These are phyloP conservation scores for Bovichtus diacanthus DNA, from an alignment of 2,797 vertebrate genomes.

Conservation along the genomic window DNA sequence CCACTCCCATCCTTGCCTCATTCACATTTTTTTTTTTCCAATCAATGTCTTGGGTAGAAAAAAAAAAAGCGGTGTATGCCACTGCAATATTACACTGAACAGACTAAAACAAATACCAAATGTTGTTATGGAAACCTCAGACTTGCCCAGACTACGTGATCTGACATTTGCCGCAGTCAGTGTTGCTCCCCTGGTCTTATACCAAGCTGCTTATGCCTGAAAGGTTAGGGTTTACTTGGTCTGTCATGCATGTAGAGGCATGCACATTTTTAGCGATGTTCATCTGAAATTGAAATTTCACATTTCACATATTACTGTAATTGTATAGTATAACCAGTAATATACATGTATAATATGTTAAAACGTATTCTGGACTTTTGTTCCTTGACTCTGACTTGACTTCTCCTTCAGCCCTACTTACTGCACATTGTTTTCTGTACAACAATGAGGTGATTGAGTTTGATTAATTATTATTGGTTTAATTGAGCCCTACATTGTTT, in stretches of 20 bases:
- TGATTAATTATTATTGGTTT: background rate
- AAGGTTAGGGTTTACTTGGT: slow-evolving; percentile 2
- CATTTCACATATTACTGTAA: background rate
- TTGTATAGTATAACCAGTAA: background rate
- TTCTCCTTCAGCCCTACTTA: background rate
- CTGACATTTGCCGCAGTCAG: slow-evolving; percentile 19
- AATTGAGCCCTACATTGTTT: background rate
- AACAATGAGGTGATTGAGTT: background rate
- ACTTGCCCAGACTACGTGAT: slow-evolving; percentile 5
- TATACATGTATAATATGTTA: background rate
- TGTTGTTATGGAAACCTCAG: slow-evolving; percentile 8
- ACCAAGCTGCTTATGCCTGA: slow-evolving; percentile 38
- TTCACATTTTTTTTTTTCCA: slow-evolving; percentile 12
- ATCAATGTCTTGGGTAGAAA: background rate
- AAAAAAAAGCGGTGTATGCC: background rate
- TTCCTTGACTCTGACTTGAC: background rate
- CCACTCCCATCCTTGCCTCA: slow-evolving; percentile 1
- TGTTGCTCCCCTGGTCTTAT: slow-evolving; percentile 6
- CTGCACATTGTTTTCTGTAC: background rate
- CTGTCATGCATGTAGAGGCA: background rate
- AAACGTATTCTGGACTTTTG: background rate
- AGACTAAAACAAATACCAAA: slow-evolving; percentile 17
- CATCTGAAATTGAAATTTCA: too few species aligned
- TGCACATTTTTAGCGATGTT: background rate
- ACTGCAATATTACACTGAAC: background rate